These are phyloP conservation scores for Latheticus oryzae DNA, from an alignment of 2,888 invertebrate genomes.

Conservation along the genomic window DNA sequence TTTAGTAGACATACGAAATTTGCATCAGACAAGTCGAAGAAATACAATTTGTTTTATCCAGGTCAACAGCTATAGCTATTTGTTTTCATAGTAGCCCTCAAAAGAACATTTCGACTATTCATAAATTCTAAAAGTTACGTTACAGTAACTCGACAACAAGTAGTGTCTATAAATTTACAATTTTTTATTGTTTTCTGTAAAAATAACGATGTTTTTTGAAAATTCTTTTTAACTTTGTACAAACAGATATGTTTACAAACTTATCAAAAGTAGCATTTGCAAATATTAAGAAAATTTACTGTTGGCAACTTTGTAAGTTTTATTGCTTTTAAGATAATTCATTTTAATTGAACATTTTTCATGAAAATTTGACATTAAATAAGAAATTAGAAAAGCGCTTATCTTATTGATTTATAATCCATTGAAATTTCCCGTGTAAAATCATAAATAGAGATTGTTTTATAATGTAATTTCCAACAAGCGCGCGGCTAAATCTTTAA, in stretches of 20 bases:
- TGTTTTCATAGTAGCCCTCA: constrained; percentile 5
- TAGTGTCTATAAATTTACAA: constrained; percentile 8
- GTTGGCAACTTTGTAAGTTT: too few relatives aligned
- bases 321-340: too few relatives aligned
- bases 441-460: constrained; percentile 14
- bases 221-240: too few relatives aligned
- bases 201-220: too few relatives aligned
- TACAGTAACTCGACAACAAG: constrained; percentile 1
- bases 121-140: constrained; percentile 11
- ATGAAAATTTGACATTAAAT: too few relatives aligned
- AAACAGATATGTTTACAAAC: too few relatives aligned
- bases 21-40: neutral
- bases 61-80: neutral
- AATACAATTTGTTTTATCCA: constrained; percentile 13
- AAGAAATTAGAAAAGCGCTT: too few relatives aligned
- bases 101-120: constrained; percentile 2
- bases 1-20: constrained; percentile 5
- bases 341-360: too few relatives aligned
- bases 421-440: constrained; percentile 1
- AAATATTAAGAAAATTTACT: too few relatives aligned
- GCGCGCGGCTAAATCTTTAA: neutral
- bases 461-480: constrained; percentile 6
- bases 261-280: too few relatives aligned
- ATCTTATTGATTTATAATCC: constrained; percentile 6
- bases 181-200: too few relatives aligned